These are phyloP conservation scores for Carassius carassius DNA, from an alignment of 2,113 vertebrate species.

Conservation along the genomic window DNA sequence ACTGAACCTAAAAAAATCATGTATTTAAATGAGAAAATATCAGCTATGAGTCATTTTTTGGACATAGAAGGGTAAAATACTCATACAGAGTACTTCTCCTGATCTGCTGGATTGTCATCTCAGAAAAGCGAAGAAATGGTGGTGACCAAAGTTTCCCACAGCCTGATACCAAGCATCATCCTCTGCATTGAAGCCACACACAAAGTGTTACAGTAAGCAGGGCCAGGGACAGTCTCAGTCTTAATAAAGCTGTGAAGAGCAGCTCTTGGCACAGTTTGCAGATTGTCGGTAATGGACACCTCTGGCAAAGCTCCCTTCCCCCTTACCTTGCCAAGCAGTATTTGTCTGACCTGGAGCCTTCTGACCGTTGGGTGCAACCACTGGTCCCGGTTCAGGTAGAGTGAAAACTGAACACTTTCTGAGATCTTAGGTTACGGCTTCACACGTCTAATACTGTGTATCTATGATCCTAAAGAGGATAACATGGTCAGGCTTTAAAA, in stretches of 20 bases:
- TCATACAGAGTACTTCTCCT: not conserved
- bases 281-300: constrained; percentile 46
- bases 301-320: constrained; percentile 42
- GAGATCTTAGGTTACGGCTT: not conserved
- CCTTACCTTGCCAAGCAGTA: constrained; percentile 40
- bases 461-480: not conserved
- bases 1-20: not conserved
- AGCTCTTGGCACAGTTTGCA: constrained; percentile 37
- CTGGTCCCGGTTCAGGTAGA: not conserved
- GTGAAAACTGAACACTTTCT: not conserved
- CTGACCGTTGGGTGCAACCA: constrained; percentile 26
- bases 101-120: not conserved
- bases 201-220: constrained; percentile 8
- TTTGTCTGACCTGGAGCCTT: constrained; percentile 32
- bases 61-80: not conserved
- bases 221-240: constrained; percentile 1
- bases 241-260: constrained; percentile 36
- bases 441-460: not conserved
- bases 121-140: not conserved
- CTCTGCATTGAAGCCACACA: constrained; percentile 17
- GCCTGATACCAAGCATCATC: not conserved
- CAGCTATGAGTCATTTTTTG: not conserved
- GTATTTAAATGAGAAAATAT: not conserved
- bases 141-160: not conserved
- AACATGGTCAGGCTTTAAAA: not conserved